phyloP scores from a whole-genome alignment of 1,140 invertebrate species.

The silkworm (Bombyx mori) region ASM3026992v2 NC_085116.1:1512001-1512500 shows the following conservation, averaged over 20 bases:
- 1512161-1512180: conserved; percentile 9
- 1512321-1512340: neutral
- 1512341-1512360: neutral
- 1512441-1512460: too few species aligned
- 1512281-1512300: neutral
- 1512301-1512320: neutral
- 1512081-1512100: neutral
- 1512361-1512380: neutral
- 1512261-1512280: neutral
- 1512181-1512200: conserved; percentile 2
- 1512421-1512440: too few species aligned
- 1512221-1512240: neutral
- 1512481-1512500: too few species aligned
- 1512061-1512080: neutral
- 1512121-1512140: neutral
- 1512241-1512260: neutral
- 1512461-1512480: too few species aligned
- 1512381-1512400: too few species aligned
- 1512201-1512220: conserved; percentile 1
- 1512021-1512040: too few species aligned
- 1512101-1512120: neutral
- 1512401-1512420: neutral
- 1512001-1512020: too few species aligned
- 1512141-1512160: conserved; percentile 7
- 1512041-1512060: neutral